A percentile compares a stretch with the other conserved stretches of the same genome.
Conservation (phyloP, 2,797 vertebrate species). For the Urosaurus nigricauda region DNA sequence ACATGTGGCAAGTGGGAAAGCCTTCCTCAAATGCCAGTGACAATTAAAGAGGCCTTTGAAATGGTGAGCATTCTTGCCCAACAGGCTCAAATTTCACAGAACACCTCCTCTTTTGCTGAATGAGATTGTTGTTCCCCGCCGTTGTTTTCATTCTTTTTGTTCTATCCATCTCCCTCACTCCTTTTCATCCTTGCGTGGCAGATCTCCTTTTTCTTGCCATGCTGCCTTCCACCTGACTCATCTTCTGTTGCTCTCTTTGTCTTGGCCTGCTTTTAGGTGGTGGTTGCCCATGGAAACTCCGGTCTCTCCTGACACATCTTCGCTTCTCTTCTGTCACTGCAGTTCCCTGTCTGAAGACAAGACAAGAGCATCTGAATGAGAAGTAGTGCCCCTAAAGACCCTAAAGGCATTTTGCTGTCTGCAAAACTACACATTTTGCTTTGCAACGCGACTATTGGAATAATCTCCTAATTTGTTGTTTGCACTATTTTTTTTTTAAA, state of each 20-base stretch:
- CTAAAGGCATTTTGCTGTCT: neutral
- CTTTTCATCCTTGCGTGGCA: neutral
- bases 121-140: too few species aligned
- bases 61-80: neutral
- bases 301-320: neutral
- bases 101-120: neutral
- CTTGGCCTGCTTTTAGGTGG: neutral
- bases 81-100: neutral
- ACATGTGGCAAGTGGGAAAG: neutral
- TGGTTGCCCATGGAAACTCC: slow-evolving; percentile 8
- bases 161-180: neutral
- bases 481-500: too few species aligned
- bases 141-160: neutral
- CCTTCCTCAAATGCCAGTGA: neutral
- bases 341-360: slow-evolving; percentile 14
- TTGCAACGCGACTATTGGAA: too few species aligned
- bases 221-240: neutral
- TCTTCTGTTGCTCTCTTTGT: neutral
- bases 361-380: neutral
- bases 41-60: neutral
- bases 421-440: too few species aligned
- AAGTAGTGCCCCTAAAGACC: accelerated
- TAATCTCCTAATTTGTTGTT: too few species aligned
- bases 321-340: neutral
- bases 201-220: neutral